These are phyloP conservation scores for Xestobium rufovillosum DNA, from an alignment of 2,888 invertebrate species.

Conservation along the genomic window DNA sequence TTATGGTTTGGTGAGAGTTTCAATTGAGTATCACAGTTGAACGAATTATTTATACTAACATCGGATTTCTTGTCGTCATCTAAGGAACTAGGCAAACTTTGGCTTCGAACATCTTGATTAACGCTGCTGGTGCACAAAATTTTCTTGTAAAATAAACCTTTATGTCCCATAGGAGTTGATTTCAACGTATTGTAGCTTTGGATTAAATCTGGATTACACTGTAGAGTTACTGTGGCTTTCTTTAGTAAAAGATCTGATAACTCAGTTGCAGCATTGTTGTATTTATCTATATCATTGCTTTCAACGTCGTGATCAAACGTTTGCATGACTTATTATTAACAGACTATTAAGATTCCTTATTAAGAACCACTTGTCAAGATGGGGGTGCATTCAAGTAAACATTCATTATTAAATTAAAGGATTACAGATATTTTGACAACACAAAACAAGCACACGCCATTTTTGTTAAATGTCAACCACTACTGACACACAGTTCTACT, in stretches of 20 bases:
- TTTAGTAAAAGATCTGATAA: constrained; percentile 24
- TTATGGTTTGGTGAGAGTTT: constrained; percentile 27
- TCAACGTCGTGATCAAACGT: constrained; percentile 26
- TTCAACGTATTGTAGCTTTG: constrained; percentile 26
- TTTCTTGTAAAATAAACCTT: constrained; percentile 28
- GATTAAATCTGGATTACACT: constrained; percentile 25
- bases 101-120: constrained; percentile 35
- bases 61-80: constrained; percentile 28
- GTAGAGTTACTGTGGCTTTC: constrained; percentile 22
- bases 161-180: constrained; percentile 28
- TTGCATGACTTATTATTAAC: too few species aligned
- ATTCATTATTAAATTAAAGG: too few species aligned
- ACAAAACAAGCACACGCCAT: too few species aligned
- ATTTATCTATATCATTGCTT: constrained; percentile 20
- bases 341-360: too few species aligned
- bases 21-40: constrained; percentile 30
- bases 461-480: too few species aligned
- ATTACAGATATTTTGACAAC: too few species aligned
- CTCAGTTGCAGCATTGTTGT: constrained; percentile 22
- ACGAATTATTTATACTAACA: constrained; percentile 21
- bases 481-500: too few species aligned
- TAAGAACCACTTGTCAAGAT: too few species aligned
- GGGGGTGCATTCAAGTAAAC: too few species aligned
- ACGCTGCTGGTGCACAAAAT: constrained; percentile 26
- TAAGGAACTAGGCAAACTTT: constrained; percentile 41